These are phyloP conservation scores for Triplophysa rosa DNA, from an alignment of 2,113 vertebrate genomes.

Conservation along the genomic window DNA sequence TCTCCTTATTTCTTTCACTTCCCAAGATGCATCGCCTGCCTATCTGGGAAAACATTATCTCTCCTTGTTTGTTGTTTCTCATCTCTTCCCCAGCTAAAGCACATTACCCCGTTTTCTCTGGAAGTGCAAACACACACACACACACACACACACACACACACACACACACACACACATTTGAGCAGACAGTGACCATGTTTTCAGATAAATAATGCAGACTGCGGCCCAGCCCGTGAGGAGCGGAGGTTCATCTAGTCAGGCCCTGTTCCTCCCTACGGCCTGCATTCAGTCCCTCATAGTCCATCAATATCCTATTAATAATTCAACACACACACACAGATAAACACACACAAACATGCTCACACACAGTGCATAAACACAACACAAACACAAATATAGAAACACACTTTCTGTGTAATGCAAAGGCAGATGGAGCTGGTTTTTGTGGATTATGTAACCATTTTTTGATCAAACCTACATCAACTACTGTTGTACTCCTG, in stretches of 20 bases:
- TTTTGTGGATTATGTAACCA: no score
- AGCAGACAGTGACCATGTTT: conserved; percentile 21
- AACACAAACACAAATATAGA: conserved; percentile 19
- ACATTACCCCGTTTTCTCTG: conserved; percentile 32
- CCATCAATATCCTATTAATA: conserved; percentile 78
- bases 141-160: conserved; percentile 14
- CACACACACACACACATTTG: conserved; percentile 20
- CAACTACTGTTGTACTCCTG: no score
- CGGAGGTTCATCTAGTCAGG: conserved; percentile 65
- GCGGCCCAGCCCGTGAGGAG: conserved; percentile 67
- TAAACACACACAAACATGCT: conserved; percentile 35
- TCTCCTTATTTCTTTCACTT: neutral
- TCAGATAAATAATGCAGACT: conserved; percentile 75
- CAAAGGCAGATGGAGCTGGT: neutral
- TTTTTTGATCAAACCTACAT: no score
- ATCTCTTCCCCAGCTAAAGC: conserved; percentile 4
- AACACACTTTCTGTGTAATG: neutral
- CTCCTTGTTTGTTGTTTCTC: neutral
- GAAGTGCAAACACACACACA: conserved; percentile 16
- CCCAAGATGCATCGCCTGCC: neutral
- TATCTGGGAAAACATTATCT: neutral
- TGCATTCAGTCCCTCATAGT: conserved; percentile 67
- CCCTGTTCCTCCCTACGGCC: conserved; percentile 61
- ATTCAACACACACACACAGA: conserved; percentile 58
- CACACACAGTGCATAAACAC: conserved; percentile 13